Evolutionary conservation across 2,888 invertebrate genomes (phyloP), one percentile per base, ranked within the genome.

Genomic region (Argyresthia goedartella): DNA sequence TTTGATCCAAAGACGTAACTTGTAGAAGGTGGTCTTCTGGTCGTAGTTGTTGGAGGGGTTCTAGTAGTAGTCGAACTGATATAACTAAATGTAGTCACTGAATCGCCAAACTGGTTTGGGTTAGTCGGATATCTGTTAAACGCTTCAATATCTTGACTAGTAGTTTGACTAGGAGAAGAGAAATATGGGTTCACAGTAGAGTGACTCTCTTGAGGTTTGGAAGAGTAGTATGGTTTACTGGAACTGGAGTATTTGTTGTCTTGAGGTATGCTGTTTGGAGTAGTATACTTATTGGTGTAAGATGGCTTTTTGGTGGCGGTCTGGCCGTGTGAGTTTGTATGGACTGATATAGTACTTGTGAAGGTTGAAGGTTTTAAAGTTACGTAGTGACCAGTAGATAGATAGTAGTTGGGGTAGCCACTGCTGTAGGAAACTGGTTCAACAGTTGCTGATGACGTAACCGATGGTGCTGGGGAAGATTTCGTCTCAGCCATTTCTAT

Each of bases 1-100:
- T 88, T 73, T 16, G 73, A 70, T 51, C 81, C 87, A 46, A 84
- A 74, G 1, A 88, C 72, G 59, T 89, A 76, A 60, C 86, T 88
- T 0, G 82, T 87, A 36, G 82, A 88, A 13, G 81, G 81, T 43
- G 76, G 75, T 60, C 65, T 75, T 67, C 67, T 72, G 46, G 75
- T 73, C 0, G 78, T 74, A 10, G 76, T 71, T 0, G 74, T 69
- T 14, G 54, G 44, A 34, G 72, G 71, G 10, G 78, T 75, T 42
- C 65, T 68, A 9, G 68, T 81, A 1, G 81, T 76, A 11, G 67
- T 72, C 0, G 76, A 81, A 59, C 76, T 81, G 25, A 81, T 77
- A 52, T 76, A 77, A 57, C 71, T 79, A 56, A 84, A 86, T 10
- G 77, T 81, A 8, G 81, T 84, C 1, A 86, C 61, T 16, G 73